phyloP scores from a whole-genome alignment of 2,113 vertebrate species.

The Theristicus caerulescens region DNA sequence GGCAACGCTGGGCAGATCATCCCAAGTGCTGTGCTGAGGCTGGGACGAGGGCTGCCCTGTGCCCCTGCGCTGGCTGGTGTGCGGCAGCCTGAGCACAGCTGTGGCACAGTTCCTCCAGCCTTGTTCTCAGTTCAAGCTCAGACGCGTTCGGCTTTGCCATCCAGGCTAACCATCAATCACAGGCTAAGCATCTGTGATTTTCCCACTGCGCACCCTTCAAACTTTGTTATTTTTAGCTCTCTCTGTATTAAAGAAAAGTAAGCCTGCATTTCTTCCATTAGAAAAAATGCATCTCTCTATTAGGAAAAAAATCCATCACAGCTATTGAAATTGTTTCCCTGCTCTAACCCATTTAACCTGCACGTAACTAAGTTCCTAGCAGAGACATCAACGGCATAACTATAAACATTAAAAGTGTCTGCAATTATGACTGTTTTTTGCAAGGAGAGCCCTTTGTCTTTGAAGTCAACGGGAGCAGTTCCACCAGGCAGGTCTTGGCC shows the following conservation, averaged over 20 bases:
- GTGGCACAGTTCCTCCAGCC: background rate
- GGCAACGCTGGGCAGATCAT: fast-evolving
- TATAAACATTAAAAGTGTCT: background rate
- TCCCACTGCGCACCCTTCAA: fast-evolving
- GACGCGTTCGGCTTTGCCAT: background rate
- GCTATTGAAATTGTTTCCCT: background rate
- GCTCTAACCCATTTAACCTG: background rate
- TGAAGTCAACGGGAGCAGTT: background rate
- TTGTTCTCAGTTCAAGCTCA: background rate
- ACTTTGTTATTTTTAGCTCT: conserved; percentile 2
- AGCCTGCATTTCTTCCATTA: background rate
- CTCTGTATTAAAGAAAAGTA: background rate
- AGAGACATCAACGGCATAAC: background rate
- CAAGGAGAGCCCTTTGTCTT: background rate
- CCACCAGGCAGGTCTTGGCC: background rate
- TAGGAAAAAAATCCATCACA: background rate
- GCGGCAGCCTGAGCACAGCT: background rate
- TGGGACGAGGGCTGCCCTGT: background rate
- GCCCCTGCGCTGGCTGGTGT: fast-evolving
- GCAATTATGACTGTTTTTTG: background rate
- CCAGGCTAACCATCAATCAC: background rate
- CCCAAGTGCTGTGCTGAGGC: fast-evolving
- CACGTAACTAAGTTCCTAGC: background rate
- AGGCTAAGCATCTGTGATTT: background rate
- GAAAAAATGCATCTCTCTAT: background rate